Evolutionary conservation across 2,797 vertebrate species (phyloP), one percentile per base, ranked within the genome.

Genomic region (Pseudochirops cupreus): DNA sequence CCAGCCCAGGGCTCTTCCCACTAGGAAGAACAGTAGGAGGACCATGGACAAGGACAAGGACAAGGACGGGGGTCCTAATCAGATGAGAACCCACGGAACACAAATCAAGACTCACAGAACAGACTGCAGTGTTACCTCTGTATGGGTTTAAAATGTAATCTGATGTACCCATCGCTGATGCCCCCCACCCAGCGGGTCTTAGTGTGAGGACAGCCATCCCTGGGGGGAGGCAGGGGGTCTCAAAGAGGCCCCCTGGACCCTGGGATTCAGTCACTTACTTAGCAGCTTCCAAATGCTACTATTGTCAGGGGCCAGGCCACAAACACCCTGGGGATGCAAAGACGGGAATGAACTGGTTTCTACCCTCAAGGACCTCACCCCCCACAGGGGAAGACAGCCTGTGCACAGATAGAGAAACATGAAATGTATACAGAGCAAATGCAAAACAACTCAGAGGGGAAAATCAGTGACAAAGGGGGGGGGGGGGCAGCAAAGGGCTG

Each of bases 41-140:
- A n/a, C 62, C 4, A 33, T 3, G 46, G 46, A 46, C 46, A 46
- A 46, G 2, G 46, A 46, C 46, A 46, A 46, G 21, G 74, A 82
- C 74, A 82, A 82, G 74, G 39, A 2, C 0, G 21, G 0, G n/a
- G 74, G 39, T 82, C 74, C 74, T 18, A 24, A 10, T 1, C 2
- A 0, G 3, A 24, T 3, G 18, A 21, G 2, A 39, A n/a, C 31
- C 33, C 67, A 21, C 16, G 2, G 4, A 16, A 6, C 16, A 33
- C n/a, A n/a, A 74, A 74, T 39, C n/a, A 1, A n/a, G n/a, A 24
- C 18, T 24, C 39, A 7, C 21, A 9, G 39, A n/a, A n/a, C 62
- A 18, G 6, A 6, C 6, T 2, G 2, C 21, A 4, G 18, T 0
- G 14, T 0, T 39, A 18, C 39, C 21, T 39, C 62, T n/a, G 5